Evolutionary conservation across 2,797 vertebrate genomes (phyloP), one percentile per base, ranked within the genome.

Genomic region (Bufotes viridis): DNA sequence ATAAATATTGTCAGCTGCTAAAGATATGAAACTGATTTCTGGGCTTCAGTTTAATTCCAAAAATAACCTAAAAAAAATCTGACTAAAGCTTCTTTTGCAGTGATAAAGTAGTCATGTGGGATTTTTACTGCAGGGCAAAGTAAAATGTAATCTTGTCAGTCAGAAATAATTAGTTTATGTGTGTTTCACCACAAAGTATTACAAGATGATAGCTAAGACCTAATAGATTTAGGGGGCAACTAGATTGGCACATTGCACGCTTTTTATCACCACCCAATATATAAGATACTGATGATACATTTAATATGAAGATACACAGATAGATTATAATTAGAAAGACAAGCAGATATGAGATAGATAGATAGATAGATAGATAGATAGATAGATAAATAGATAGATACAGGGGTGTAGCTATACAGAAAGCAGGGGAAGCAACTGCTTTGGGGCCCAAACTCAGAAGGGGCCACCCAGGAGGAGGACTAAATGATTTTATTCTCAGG

Each of bases 121-220:
- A 57, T 24, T 78, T 55, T 9, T 24, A 24, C 49, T 57, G 11
- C 75, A 55, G 20, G 51, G 76, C 53, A 57, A 79, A 26, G n/a
- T 58, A 79, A 79, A 29, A 79, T 58, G 14, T 58, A 58, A 79
- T 79, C n/a, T 79, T 79, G 49, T 24, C 75, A 53, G 49, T 55
- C 51, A 78, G 75, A 29, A 29, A 79, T 57, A 58, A 57, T 58
- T 55, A 79, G 34, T 17, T 53, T 55, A 78, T 13, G 14, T 78
- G 78, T 49, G 10, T 29, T 78, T 79, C 26, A 58, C 55, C 58
- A 14, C 17, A 60, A 78, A 9, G 12, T 55, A 57, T 55, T 78
- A 78, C 22, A 55, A 72, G 22, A 14, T 24, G 75, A n/a, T 78
- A 24, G 57, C 3, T 78, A 26, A 8, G 1, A 57, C 7, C n/a